Evolutionary conservation across 2,888 invertebrate genomes (phyloP), one percentile per base, ranked within the genome.

Genomic region (Tipula helvola): DNA sequence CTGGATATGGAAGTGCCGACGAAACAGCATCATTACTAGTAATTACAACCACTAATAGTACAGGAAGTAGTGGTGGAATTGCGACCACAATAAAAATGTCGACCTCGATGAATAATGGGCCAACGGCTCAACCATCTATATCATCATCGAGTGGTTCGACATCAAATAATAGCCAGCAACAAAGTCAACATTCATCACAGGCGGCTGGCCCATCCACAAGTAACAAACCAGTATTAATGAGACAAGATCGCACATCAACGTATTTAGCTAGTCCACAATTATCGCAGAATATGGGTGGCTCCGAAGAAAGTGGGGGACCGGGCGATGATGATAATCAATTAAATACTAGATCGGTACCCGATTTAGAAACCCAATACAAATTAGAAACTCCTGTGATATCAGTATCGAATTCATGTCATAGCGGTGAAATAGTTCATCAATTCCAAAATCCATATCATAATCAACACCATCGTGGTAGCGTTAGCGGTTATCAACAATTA

Each of bases 201-300:
- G 39, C 41, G 41, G 84, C 83, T 12, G 88, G 88, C 44, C 92
- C 92, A 47, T 87, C 88, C 10, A 89, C 92, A 86, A 92, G 93
- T 87, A 93, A 93, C 87, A 97, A 97, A 91, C 97, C 97, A 88
- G 95, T 96, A 88, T 93, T 97, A 88, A 96, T 96, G 93, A 94
- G 97, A 88, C 97, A 97, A 92, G 96, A 97, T 92, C 95, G 96
- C 89, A 96, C 97, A 86, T 96, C 96, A 86, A 94, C 94, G 90
- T 94, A 95, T 91, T 91, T 95, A 87, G 94, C 96, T 87, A 94
- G 95, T 89, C 93, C 93, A 88, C 94, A 95, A 90, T 93, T 96
- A 88, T 96, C 96, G 83, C 93, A 94, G 87, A 92, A 95, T 28
- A 93, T 94, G 88, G 95, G 96, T 52, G 96, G 96, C 87, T 96